Base-by-base conservation (phyloP, 2,797 vertebrate genomes). In the Oreonectes daqikongensis region DNA sequence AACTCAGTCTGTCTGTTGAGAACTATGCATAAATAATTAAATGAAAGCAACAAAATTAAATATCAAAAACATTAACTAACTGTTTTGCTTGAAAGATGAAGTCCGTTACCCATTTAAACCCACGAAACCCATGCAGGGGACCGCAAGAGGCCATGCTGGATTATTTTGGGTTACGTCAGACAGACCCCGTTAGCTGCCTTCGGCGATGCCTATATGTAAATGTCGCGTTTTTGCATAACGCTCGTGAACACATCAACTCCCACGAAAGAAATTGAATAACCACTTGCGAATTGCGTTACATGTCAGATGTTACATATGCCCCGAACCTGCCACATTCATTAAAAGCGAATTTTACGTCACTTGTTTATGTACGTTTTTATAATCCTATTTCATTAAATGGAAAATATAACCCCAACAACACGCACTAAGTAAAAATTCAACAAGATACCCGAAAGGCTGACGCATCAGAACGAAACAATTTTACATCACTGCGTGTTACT, bases 131-230 rank as follows among this genome's bases (percentile, higher is more conserved):
- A 14, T 18, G 5, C 15, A 3, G 5, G 12, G 8, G 1, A n/a
- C 30, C 53, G 17, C 53, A 26, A 35, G 48, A n/a, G 20, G 18
- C 18, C 28, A 66, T 52, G 44, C 30, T 44, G 28, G 12, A 40
- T 46, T 59, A 48, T 69, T 46, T 48, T 40, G 42, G 26, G 67
- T 17, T 22, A 32, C 22, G 40, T 46, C 44, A 46, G 0, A 65
- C 80, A 71, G 73, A 53, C 81, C 75, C 57, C 2, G 9, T 24
- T 82, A 50, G 78, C n/a, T 17, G 46, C 15, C 48, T 69, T 4
- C 24, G 11, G 30, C 18, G 40, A 57, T 52, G 81, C 81, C 83
- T 83, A 76, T 14, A 20, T 59, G 52, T 11, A 73, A 82, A 12
- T 35, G 42, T 15, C 20, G 18, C n/a, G 22, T 2, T 44, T 28